Base-by-base conservation (phyloP, 2,797 vertebrate species). In the Myotis findleyi region DNA sequence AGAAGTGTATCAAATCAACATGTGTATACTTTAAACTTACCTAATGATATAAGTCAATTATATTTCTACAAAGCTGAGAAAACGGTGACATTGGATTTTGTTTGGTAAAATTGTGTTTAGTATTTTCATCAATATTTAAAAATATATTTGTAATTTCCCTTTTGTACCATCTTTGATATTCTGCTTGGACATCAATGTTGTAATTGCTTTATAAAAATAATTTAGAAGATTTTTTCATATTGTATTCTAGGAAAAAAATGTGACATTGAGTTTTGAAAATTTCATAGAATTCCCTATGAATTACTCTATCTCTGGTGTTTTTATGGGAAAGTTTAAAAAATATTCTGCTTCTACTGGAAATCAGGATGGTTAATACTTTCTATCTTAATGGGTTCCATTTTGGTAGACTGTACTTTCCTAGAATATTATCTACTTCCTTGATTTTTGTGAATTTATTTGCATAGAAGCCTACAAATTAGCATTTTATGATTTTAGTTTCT, bases 381-480 rank as follows among this genome's bases (percentile, higher is more conserved):
- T 79, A 53, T 21, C 23, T 88, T 85, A 44, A 36, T 66, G n/a
- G 18, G 25, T 13, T 85, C 7, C 25, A 55, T 68, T 92, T 76
- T 66, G 10, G 10, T 84, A 57, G 81, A 68, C 14, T 73, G 55
- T 62, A 62, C 59, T 73, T 73, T 73, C 25, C 20, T 59, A 72
- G 11, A 44, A 3, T 59, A 72, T 51, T 79, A 77, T 17, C 51
- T 49, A 51, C 44, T 76, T 91, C 13, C 41, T 9, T 83, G 71
- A 84, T 10, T 11, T 84, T 76, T 84, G 25, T 76, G 27, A 68
- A 66, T 84, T 76, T 91, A 84, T 84, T 84, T 84, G 41, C n/a
- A 44, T 14, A 91, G 8, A 41, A 10, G 41, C 55, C 21, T 76
- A 27, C 21, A 84, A 73, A 23, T 18, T 33, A 59, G 66, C n/a